Base-by-base conservation (phyloP, 2,113 vertebrate genomes). In the Leptobrachium leishanense region DNA sequence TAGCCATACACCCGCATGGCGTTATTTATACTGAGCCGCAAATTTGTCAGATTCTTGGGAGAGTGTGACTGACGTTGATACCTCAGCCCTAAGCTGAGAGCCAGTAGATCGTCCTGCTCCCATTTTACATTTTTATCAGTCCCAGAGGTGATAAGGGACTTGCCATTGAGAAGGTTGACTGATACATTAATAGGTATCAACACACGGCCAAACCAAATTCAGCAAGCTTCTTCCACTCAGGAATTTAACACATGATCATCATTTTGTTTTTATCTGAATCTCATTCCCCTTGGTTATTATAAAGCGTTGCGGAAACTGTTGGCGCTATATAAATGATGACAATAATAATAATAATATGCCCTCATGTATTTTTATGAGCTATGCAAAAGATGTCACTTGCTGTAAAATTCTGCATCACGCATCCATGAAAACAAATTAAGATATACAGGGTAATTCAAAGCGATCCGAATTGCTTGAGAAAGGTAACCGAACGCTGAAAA, bases 1-100 rank as follows among this genome's bases (percentile, higher is more conserved):
- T 92, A 95, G 92, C 92, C 94, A 93, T 88, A 86, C 85, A 82
- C 85, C 88, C 81, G 84, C 81, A 84, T 87, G 85, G 86, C 88
- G 89, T 89, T 84, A 87, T 87, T 87, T 90, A 88, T 84, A 84
- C 72, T 81, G 84, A 90, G 85, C 85, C 85, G 84, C 75, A 77
- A 89, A 86, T 85, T 83, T 84, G 85, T 89, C 85, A 90, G 82
- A 89, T 90, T 88, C 88, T 85, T 88, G 83, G 81, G 83, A 82
- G 85, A 88, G 84, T 83, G 87, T 84, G 87, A 87, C 78, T 88
- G 89, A 85, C 65, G 42, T 75, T 74, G 83, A 73, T 76, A 84
- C 85, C 70, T 82, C 69, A 77, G 79, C 75, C 74, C 79, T 39
- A 13, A 39, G 41, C 77, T 74, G 76, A 74, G 50, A 76, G 81